Conservation (phyloP, 2,888 invertebrate species). For the Biston stratarius region DNA sequence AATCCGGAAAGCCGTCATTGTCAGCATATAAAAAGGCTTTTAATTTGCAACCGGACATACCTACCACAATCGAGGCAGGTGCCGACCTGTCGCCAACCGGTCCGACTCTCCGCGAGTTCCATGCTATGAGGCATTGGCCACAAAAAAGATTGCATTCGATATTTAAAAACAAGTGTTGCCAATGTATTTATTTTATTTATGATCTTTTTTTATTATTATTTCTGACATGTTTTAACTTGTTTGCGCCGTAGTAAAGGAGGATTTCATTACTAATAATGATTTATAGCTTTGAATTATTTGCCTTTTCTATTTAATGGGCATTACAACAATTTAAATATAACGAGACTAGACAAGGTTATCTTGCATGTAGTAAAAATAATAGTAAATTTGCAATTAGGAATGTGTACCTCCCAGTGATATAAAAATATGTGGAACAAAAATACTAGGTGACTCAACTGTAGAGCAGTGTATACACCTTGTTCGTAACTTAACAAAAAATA, state of each 20-base stretch:
- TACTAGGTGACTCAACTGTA: no score
- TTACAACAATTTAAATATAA: not conserved
- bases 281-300: not conserved
- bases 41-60: conserved; percentile 74
- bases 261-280: conserved; percentile 7
- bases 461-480: no score
- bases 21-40: conserved; percentile 57
- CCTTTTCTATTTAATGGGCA: not conserved
- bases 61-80: conserved; percentile 75
- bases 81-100: conserved; percentile 77
- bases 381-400: no score
- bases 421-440: no score
- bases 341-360: not conserved
- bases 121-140: conserved; percentile 48
- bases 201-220: not conserved
- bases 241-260: not conserved
- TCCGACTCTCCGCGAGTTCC: conserved; percentile 49
- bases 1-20: conserved; percentile 62
- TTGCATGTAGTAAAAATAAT: not conserved
- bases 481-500: no score
- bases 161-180: conserved; percentile 54
- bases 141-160: conserved; percentile 58
- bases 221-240: conserved; percentile 14
- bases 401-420: no score
- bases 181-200: conserved; percentile 2